A percentile compares a stretch with the other conserved stretches of the same genome.
Conservation (phyloP, 2,888 invertebrate species). For the Leptopilina drosophilae region DNA sequence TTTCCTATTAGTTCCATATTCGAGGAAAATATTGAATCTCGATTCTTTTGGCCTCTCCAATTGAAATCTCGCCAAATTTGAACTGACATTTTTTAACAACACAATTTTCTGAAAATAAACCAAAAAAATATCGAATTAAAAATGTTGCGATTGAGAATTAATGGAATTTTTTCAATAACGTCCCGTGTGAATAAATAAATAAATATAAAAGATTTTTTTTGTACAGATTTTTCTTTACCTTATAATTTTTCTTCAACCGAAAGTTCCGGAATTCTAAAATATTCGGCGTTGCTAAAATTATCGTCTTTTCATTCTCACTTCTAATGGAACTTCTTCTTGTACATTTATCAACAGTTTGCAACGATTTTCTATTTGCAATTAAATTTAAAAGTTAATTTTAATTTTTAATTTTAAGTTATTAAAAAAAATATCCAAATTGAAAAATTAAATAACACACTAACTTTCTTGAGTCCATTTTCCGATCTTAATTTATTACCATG, state of each 20-base stretch:
- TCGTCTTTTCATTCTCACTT: background rate
- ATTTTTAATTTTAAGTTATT: background rate
- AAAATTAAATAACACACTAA: too few relatives aligned
- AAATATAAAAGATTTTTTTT: background rate
- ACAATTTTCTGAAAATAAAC: conserved; percentile 52
- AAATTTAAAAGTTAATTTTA: background rate
- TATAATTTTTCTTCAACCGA: conserved; percentile 1
- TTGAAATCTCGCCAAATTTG: conserved; percentile 65
- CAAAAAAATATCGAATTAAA: background rate
- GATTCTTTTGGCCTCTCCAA: conserved; percentile 65
- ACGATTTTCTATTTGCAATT: background rate
- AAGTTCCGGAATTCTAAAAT: conserved; percentile 10
- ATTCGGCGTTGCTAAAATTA: background rate
- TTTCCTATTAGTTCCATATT: conserved; percentile 53
- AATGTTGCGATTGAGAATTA: too few relatives aligned
- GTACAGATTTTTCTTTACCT: background rate
- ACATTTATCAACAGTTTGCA: background rate
- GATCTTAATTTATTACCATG: background rate
- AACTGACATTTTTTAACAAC: conserved; percentile 68
- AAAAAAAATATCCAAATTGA: background rate
- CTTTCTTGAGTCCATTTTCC: background rate
- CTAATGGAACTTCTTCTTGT: background rate
- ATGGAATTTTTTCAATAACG: too few relatives aligned
- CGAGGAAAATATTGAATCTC: conserved; percentile 66
- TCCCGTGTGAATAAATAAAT: too few relatives aligned